Conservation (phyloP, 2,797 vertebrate genomes). For the Siniperca obscura region DNA sequence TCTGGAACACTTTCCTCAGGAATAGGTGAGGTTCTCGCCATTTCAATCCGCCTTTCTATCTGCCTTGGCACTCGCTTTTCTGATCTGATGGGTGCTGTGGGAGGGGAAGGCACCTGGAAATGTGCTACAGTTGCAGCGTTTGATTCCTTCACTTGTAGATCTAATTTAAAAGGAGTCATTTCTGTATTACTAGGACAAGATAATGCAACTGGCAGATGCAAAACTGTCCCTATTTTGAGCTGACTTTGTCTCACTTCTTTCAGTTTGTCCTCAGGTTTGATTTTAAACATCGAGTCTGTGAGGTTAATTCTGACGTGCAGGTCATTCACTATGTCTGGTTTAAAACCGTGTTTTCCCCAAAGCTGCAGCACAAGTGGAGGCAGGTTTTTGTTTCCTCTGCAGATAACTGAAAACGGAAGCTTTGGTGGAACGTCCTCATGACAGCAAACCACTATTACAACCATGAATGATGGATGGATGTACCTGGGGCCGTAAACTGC, state of each 20-base stretch:
- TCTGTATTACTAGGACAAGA: conserved; percentile 82
- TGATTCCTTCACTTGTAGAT: conserved; percentile 84
- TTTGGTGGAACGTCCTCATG: conserved; percentile 91
- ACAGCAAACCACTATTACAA: conserved; percentile 89
- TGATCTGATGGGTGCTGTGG: conserved; percentile 84
- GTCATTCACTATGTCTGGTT: conserved; percentile 87
- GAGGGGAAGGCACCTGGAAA: conserved; percentile 89
- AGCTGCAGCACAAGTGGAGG: conserved; percentile 94
- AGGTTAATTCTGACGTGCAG: conserved; percentile 85
- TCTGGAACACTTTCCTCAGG: conserved; percentile 82
- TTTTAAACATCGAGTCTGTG: conserved; percentile 86
- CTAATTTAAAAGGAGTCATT: conserved; percentile 88
- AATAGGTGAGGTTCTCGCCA: conserved; percentile 77
- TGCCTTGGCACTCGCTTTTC: conserved; percentile 75
- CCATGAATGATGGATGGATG: conserved; percentile 95
- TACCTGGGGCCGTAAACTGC: conserved; percentile 95
- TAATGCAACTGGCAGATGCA: conserved; percentile 89
- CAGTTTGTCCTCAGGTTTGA: conserved; percentile 84
- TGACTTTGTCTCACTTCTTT: conserved; percentile 89
- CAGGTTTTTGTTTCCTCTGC: conserved; percentile 86
- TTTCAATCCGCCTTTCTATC: conserved; percentile 81
- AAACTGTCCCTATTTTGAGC: conserved; percentile 87
- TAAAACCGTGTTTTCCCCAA: conserved; percentile 92
- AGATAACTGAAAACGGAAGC: conserved; percentile 90
- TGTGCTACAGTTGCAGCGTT: conserved; percentile 75